Evolutionary conservation across 2,888 invertebrate species (phyloP), one percentile per base, ranked within the genome.

Genomic region (Epinotia nisella): DNA sequence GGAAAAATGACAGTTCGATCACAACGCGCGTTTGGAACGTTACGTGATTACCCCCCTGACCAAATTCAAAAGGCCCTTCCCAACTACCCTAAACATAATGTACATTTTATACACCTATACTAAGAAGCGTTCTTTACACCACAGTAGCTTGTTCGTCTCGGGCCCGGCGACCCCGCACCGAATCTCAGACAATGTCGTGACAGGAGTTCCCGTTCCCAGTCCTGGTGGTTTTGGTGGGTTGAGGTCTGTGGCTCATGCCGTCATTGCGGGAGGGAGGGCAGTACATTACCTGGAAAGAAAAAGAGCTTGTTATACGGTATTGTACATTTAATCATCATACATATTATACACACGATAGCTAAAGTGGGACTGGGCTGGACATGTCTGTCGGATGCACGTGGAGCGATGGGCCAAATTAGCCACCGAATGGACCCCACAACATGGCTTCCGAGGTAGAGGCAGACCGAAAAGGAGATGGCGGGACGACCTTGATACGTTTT

Each of bases 141-240:
- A 86, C 78, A 21, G 92, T 92, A n/a, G 86, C 88, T 76, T 87
- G 87, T 61, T 90, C 89, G 45, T 85, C 75, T 56, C 89, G 87
- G 71, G 87, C 78, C 81, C 92, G 90, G 77, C 88, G 91, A 78
- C 88, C 87, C 75, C 88, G 87, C 7, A 88, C 83, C 78, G 93
- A 90, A 21, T 87, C 91, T 93, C 92, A 92, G 79, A 94, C 93
- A 71, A 93, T 91, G 79, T 95, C 94, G 78, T 95, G 95, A 80
- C 95, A 95, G 15, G 95, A 94, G 85, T 95, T 95, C 15, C 96
- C 96, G 83, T 95, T 96, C 80, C 96, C 96, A 17, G 96, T 95
- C 73, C 96, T 91, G 3, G 96, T 96, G 0, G 96, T 96, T 84
- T 95, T 96, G 55, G 96, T 96, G 29, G 94, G 90, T 75, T 94